These are phyloP conservation scores for Rattus rattus DNA, from an alignment of 2,113 vertebrate genomes.

Conservation along the genomic window DNA sequence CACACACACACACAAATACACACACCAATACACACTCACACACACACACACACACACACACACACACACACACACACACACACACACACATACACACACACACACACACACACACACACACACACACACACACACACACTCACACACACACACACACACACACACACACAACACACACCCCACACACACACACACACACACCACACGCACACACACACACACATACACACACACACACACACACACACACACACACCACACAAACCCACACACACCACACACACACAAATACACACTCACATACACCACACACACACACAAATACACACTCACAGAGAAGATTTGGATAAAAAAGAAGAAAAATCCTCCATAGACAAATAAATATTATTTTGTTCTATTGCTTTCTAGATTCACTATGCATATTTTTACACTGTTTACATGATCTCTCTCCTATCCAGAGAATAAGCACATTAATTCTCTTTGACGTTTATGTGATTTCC, in stretches of 20 bases:
- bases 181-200: neutral
- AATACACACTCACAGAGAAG: neutral
- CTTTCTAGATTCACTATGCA: neutral
- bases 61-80: neutral
- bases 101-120: neutral
- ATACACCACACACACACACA: neutral
- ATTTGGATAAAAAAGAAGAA: neutral
- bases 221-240: neutral
- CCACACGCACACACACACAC: neutral
- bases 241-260: too few relatives aligned
- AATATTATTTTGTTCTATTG: neutral
- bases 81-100: too few relatives aligned
- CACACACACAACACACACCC: neutral
- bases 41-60: neutral
- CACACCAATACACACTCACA: too few relatives aligned
- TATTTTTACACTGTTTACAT: constrained; percentile 49
- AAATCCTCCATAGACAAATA: neutral
- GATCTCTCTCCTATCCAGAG: neutral
- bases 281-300: neutral
- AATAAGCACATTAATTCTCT: neutral
- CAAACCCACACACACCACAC: too few relatives aligned
- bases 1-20: neutral
- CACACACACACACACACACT: neutral
- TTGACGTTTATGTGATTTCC: constrained; percentile 52
- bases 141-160: neutral